Percentiles rank a stretch among this genome's conserved stretches.
phyloP scores from a whole-genome alignment of 1,140 invertebrate species.

The Acyrthosiphon pisum region DNA sequence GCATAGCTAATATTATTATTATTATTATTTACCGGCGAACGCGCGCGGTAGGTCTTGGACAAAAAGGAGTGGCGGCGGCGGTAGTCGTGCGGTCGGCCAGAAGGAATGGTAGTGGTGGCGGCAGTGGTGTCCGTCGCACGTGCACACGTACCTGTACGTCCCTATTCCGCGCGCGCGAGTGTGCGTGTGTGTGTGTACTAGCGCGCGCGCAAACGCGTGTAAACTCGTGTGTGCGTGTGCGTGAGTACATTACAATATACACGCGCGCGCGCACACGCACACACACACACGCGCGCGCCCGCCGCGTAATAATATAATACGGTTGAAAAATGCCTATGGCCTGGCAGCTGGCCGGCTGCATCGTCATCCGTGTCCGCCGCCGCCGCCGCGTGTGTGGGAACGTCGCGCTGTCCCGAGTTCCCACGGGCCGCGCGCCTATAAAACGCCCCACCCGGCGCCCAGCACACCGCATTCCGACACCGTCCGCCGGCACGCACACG shows the following conservation, averaged over 20 bases:
- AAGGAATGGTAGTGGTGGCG: background rate
- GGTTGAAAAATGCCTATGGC: slow-evolving; percentile 54
- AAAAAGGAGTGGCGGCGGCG: slow-evolving; percentile 36
- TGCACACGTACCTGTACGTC: slow-evolving; percentile 37
- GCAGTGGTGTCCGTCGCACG: slow-evolving; percentile 53
- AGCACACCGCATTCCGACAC: slow-evolving; percentile 54
- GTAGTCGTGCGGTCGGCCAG: slow-evolving; percentile 34
- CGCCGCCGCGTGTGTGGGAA: slow-evolving; percentile 60
- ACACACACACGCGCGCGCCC: background rate
- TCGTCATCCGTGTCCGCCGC: slow-evolving; percentile 58
- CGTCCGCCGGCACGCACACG: slow-evolving; percentile 17
- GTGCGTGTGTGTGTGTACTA: background rate
- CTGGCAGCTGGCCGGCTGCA: slow-evolving; percentile 58
- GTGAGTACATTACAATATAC: background rate
- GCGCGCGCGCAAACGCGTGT: background rate
- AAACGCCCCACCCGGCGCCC: slow-evolving; percentile 56
- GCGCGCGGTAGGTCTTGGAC: slow-evolving; percentile 44
- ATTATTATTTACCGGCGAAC: background rate
- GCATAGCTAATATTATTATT: background rate
- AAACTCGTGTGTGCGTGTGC: slow-evolving; percentile 21
- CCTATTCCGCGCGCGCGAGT: slow-evolving; percentile 16
- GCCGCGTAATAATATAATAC: slow-evolving; percentile 43
- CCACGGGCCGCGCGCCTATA: slow-evolving; percentile 59
- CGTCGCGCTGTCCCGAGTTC: slow-evolving; percentile 59
- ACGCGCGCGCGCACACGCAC: background rate